Conservation (phyloP, 2,888 invertebrate species). For the Antitype chi region DNA sequence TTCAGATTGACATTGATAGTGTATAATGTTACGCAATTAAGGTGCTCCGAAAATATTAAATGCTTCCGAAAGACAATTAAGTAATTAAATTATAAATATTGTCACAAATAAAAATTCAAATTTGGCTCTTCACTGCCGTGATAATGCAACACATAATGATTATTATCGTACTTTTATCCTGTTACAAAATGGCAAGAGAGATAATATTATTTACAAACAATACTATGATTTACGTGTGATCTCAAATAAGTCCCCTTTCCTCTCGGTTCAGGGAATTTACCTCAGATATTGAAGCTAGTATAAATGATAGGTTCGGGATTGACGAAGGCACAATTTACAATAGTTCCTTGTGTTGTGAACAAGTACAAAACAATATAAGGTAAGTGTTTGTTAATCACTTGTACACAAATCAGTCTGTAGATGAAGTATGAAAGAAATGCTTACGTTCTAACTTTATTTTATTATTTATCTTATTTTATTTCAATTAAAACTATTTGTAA, state of each 20-base stretch:
- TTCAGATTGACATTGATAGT: too few species aligned
- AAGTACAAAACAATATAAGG: conserved; percentile 19
- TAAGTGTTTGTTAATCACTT: neutral
- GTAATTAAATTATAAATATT: neutral
- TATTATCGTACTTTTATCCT: conserved; percentile 37
- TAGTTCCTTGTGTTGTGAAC: conserved; percentile 22
- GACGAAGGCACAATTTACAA: conserved; percentile 33
- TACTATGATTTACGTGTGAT: neutral
- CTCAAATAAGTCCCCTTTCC: conserved; percentile 31
- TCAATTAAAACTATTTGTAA: too few species aligned
- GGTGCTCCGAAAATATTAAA: neutral
- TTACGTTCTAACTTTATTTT: too few species aligned
- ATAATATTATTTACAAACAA: conserved; percentile 39
- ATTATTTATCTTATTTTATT: too few species aligned
- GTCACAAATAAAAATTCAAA: neutral
- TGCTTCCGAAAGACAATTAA: neutral
- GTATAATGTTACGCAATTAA: too few species aligned
- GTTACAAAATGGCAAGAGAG: neutral
- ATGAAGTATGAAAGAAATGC: too few species aligned
- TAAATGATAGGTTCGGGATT: conserved; percentile 19
- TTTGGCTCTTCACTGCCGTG: conserved; percentile 23
- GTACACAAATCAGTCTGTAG: too few species aligned
- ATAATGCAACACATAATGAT: too few species aligned
- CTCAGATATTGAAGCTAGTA: conserved; percentile 28
- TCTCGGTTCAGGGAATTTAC: conserved; percentile 49